Evolutionary conservation across 1,140 invertebrate species (phyloP).

Genomic region (Platorchestia sp.): DNA sequence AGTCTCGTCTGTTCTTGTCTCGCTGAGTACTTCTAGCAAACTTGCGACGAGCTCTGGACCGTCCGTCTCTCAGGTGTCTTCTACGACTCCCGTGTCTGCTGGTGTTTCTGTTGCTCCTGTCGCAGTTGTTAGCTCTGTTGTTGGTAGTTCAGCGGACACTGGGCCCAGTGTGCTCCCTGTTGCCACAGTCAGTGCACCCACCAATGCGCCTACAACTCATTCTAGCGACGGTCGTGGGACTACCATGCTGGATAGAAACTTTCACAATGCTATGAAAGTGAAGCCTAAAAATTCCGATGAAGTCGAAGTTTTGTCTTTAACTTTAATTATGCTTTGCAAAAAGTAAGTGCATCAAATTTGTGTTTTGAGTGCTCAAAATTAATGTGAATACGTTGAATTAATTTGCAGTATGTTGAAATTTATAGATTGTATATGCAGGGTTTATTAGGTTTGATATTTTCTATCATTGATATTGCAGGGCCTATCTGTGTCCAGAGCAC

Average conservation of each 20-base stretch:
- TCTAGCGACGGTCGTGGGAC: neutral
- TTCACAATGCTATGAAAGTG: neutral
- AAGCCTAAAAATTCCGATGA: conserved; percentile 22
- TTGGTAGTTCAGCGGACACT: neutral
- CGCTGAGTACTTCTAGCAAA: neutral
- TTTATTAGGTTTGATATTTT: neutral
- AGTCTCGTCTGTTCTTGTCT: neutral
- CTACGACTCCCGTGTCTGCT: neutral
- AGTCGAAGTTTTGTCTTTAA: neutral
- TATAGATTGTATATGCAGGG: neutral
- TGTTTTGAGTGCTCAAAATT: too few species aligned
- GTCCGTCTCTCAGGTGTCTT: neutral
- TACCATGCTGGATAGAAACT: neutral
- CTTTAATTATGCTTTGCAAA: conserved; percentile 19
- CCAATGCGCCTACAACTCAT: neutral
- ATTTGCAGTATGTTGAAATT: neutral
- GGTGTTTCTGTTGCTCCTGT: neutral
- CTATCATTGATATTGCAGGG: neutral
- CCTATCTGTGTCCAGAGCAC: neutral
- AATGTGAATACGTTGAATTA: too few species aligned
- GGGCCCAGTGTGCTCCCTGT: neutral
- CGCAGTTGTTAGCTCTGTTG: neutral
- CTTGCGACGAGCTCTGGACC: neutral
- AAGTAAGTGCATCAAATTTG: neutral
- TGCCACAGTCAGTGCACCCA: neutral